phyloP scores from a whole-genome alignment of 2,113 vertebrate species.

The Colius striatus region DNA sequence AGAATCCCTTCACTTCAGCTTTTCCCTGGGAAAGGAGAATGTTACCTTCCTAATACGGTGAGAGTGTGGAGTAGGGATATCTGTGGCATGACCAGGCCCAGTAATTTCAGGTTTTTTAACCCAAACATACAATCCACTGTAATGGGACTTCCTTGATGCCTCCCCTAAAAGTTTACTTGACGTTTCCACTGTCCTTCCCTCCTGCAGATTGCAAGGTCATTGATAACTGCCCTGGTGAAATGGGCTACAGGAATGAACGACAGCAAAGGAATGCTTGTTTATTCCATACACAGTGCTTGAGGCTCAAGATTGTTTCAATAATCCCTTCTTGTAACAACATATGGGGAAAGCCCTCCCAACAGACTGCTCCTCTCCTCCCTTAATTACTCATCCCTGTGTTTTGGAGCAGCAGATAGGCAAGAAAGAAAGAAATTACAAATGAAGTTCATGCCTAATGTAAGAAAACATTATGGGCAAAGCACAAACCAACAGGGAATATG shows the following conservation, averaged over 20 bases:
- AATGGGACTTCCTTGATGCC: not conserved
- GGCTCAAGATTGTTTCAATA: not conserved
- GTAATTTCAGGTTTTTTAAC: not conserved
- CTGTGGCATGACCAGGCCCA: not conserved
- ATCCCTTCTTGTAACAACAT: not conserved
- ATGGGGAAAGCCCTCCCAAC: not conserved
- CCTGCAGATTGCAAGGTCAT: not conserved
- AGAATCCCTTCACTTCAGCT: not conserved
- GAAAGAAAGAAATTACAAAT: not conserved
- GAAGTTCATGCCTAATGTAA: not conserved
- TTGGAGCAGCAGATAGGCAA: not conserved
- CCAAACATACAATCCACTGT: not conserved
- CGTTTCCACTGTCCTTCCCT: not conserved
- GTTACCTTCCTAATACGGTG: not conserved
- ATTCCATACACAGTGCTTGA: not conserved
- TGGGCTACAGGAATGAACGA: not conserved
- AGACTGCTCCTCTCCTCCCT: not conserved
- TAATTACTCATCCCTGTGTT: not conserved
- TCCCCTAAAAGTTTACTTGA: not conserved
- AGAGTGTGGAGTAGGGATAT: not conserved
- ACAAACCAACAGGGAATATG: not conserved
- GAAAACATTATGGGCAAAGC: not conserved
- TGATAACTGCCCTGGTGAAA: not conserved
- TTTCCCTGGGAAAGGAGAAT: not conserved
- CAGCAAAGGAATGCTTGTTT: not conserved